phyloP scores from a whole-genome alignment of 2,113 vertebrate genomes.

The Crotalus helleri region DNA sequence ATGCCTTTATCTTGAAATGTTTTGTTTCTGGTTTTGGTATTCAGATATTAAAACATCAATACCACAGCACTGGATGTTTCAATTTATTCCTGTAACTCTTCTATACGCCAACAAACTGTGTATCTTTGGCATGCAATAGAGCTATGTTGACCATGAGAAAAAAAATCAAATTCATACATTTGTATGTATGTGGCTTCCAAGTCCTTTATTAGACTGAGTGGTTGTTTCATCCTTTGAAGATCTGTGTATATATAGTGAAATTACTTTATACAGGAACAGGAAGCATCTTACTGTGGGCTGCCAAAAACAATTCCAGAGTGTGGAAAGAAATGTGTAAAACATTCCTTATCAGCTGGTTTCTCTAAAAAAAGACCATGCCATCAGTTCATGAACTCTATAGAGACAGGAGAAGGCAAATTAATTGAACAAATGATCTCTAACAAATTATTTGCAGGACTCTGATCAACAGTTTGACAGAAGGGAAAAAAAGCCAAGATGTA shows the following conservation, averaged over 20 bases:
- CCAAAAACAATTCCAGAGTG: not conserved
- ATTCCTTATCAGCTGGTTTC: not conserved
- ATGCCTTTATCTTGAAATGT: not conserved
- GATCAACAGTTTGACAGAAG: constrained; percentile 17
- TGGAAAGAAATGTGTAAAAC: not conserved
- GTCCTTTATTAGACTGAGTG: not conserved
- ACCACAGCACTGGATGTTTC: not conserved
- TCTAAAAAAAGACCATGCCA: not conserved
- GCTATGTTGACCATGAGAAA: not conserved
- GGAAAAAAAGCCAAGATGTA: not conserved
- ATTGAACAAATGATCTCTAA: constrained; percentile 52
- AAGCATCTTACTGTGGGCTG: not conserved
- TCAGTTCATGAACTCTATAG: not conserved
- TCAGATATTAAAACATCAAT: not conserved
- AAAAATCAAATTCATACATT: not conserved
- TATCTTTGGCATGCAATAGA: not conserved
- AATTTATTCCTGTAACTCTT: not conserved
- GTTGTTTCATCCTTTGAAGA: not conserved
- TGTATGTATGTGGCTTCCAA: not conserved
- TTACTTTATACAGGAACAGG: not conserved
- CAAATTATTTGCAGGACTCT: constrained; percentile 47
- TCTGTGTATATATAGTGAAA: not conserved
- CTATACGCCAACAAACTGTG: not conserved
- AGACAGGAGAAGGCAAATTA: constrained; percentile 31
- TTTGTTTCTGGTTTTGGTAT: not conserved